Base-by-base conservation (phyloP, 2,888 invertebrate species). In the Cerceris rybyensis region DNA sequence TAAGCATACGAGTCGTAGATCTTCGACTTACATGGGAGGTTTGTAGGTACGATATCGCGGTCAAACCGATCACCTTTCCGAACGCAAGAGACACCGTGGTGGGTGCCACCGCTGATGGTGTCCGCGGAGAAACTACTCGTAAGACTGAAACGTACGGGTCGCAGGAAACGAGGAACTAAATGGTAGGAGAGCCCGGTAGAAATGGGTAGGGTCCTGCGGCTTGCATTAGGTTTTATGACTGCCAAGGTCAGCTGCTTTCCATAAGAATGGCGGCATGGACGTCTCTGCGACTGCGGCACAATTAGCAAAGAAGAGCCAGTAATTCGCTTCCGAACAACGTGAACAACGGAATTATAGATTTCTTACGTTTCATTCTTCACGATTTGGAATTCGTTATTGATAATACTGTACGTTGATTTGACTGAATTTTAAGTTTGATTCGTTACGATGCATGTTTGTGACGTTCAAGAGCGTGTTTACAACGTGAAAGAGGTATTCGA, bases 221-320 rank as follows among this genome's bases (percentile, higher is more conserved):
- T 70, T 77, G 73, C 64, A 84, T 76, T 70, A 64, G 68, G 49
- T 54, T 79, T 77, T 65, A 81, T 69, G 65, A 83, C 75, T 76
- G 75, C 58, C 78, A 83, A 85, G 81, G 85, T 70, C 70, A 70
- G 52, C 46, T 73, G 64, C 60, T 85, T 83, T 85, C 75, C 76
- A 76, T 78, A 70, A 82, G 77, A 82, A 84, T 74, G 59, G 54
- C 66, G 55, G 49, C 28, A 49, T 17, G 57, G 64, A 63, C 72
- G 68, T 72, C 64, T 54, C 55, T 58, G 58, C 68, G 17, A 58
- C 11, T 14, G 69, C 28, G 7, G 50, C 42, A 76, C 74, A 69
- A 78, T 85, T 82, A 81, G 49, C 65, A 42, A 61, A 41, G 60
- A 58, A 70, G 77, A 74, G 59, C 28, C 50, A 61, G 46, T 58